Conservation (phyloP, 2,113 vertebrate genomes). For the Actinemys pallida region DNA sequence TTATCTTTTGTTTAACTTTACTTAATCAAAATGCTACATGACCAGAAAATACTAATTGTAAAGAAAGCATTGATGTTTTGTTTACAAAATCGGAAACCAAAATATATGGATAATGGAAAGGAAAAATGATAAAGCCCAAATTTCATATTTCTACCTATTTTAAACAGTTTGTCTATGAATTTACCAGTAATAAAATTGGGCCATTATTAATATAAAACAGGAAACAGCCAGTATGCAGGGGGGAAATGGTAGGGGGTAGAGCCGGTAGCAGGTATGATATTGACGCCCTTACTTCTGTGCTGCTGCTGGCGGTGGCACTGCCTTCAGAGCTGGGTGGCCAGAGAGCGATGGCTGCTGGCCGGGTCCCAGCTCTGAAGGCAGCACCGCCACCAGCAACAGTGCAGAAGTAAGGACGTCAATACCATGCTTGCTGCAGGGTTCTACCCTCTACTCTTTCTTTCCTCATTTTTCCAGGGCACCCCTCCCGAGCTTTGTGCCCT, state of each 20-base stretch:
- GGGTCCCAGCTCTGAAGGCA: too few relatives aligned
- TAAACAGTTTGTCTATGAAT: not conserved
- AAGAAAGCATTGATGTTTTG: rapidly evolving
- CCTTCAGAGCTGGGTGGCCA: not conserved
- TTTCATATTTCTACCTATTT: not conserved
- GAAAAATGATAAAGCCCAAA: not conserved
- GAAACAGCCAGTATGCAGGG: not conserved
- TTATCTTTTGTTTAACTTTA: not conserved
- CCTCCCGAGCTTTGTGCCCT: not conserved
- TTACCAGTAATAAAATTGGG: not conserved
- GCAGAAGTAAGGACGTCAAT: not conserved
- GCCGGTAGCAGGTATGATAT: not conserved
- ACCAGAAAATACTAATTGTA: not conserved
- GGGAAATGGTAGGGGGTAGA: not conserved
- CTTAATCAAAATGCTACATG: not conserved
- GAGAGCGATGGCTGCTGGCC: not conserved
- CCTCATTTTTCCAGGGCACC: not conserved
- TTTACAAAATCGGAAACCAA: not conserved
- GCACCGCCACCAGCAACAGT: not conserved
- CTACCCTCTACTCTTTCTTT: not conserved
- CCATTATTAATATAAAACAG: not conserved
- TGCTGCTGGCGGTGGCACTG: not conserved
- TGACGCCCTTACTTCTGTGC: not conserved
- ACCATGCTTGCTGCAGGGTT: not conserved
- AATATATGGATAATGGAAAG: not conserved